Percentiles rank a stretch among this genome's conserved stretches.
Conservation (phyloP, 2,797 vertebrate species). For the Tinamus major region DNA sequence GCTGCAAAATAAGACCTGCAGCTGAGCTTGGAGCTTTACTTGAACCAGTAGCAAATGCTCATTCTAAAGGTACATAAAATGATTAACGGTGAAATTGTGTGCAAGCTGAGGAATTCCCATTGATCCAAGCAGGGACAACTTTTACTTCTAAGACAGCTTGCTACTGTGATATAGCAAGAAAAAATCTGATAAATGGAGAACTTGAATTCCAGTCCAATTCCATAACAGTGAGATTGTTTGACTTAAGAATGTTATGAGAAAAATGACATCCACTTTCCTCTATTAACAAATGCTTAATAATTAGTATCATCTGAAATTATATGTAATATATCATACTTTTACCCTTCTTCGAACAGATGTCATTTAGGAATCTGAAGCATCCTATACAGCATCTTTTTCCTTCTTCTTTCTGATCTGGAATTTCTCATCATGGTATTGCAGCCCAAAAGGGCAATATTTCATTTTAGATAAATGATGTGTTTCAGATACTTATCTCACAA, state of each 20-base stretch:
- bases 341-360: neutral
- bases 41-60: neutral
- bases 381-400: neutral
- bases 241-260: neutral
- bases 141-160: neutral
- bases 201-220: neutral
- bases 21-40: neutral
- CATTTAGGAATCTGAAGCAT: constrained; percentile 27
- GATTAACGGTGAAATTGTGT: neutral
- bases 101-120: neutral
- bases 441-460: constrained; percentile 25
- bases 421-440: neutral
- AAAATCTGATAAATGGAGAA: neutral
- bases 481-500: constrained; percentile 37
- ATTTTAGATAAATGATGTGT: constrained; percentile 26
- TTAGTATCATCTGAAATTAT: neutral
- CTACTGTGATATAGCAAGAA: neutral
- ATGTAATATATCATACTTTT: neutral
- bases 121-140: neutral
- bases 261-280: neutral
- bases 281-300: neutral
- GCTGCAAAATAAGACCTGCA: neutral
- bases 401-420: constrained; percentile 33
- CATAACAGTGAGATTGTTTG: neutral
- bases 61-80: neutral